phyloP scores from a whole-genome alignment of 2,888 invertebrate genomes.

The Eudemis profundana region DNA sequence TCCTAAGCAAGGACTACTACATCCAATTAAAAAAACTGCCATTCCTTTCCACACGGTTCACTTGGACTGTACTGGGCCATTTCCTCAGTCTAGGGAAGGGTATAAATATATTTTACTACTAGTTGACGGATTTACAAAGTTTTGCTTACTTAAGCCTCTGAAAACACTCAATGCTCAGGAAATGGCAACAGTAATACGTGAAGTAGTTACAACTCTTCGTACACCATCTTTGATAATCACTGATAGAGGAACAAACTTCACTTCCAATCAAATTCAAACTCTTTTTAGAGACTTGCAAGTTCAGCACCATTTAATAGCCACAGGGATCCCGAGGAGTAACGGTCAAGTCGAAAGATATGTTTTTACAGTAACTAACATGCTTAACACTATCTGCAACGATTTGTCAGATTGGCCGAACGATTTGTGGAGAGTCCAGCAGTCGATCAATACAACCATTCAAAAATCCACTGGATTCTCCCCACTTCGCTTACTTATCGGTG shows the following conservation, averaged over 20 bases:
- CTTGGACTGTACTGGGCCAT: conserved; percentile 34
- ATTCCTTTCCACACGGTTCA: conserved; percentile 35
- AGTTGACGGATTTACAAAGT: conserved; percentile 26
- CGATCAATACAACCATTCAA: conserved; percentile 7
- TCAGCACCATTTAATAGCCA: conserved; percentile 9
- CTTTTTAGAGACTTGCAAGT: conserved; percentile 8
- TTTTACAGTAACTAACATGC: conserved; percentile 5
- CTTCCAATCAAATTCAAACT: not conserved
- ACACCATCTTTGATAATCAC: conserved; percentile 44
- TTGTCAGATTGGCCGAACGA: conserved; percentile 24
- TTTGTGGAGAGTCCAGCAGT: conserved; percentile 14
- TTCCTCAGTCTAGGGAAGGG: conserved; percentile 13
- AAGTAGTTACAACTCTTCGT: conserved; percentile 47
- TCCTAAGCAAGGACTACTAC: conserved; percentile 33
- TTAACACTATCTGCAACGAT: conserved; percentile 5
- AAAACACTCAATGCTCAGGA: conserved; percentile 1
- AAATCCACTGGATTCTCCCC: conserved; percentile 21
- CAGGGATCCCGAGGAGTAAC: conserved; percentile 6
- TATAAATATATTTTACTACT: conserved; percentile 14
- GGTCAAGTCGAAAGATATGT: conserved; percentile 18
- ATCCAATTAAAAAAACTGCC: conserved; percentile 28
- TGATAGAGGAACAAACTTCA: conserved; percentile 48
- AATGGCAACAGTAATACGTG: conserved; percentile 13
- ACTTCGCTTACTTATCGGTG: conserved; percentile 6
- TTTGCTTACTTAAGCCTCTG: conserved; percentile 4